Base-by-base conservation (phyloP, 2,113 vertebrate genomes). In the Scortum barcoo region DNA sequence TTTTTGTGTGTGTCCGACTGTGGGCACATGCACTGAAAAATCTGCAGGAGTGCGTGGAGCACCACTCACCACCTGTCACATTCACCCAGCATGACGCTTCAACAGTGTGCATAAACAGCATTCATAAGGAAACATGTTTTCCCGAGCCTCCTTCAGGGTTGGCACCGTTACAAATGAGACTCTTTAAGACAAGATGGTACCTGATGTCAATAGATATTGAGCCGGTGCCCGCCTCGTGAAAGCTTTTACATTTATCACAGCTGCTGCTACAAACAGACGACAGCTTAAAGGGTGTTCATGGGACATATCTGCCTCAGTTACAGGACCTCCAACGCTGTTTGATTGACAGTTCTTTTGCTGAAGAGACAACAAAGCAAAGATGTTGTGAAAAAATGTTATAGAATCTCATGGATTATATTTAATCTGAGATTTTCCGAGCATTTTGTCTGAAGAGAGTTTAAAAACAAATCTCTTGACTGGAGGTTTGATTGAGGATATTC, bases 41-140 rank as follows among this genome's bases (percentile, higher is more conserved):
- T 19, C 82, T 54, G 65, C 86, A 65, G 78, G 78, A 70, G 65
- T 68, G 71, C 53, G 6, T 54, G 75, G 42, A 53, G 62, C 51
- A 58, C 53, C 46, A 17, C 78, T 83, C 72, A 42, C 84, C 84
- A 87, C 76, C 85, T 75, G 80, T 85, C 83, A 88, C 80, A 75
- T 36, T 72, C 65, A 14, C 61, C 57, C 76, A 61, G 68, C 74
- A n/a, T 28, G 70, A 51, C 9, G 61, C 75, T 54, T 30, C 57
- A 36, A n/a, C 66, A 57, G 53, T 61, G 7, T 38, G 24, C 69
- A 74, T 28, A 13, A 65, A 78, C 54, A 63, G 10, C 57, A 30
- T 83, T 66, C 33, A 60, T 22, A 13, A 50, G 22, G 40, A 26
- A 17, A 63, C 17, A 1, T 76, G 33, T 73, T 38, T 83, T 67